phyloP scores from a whole-genome alignment of 2,888 invertebrate species.

The Itoplectis maculator region DNA sequence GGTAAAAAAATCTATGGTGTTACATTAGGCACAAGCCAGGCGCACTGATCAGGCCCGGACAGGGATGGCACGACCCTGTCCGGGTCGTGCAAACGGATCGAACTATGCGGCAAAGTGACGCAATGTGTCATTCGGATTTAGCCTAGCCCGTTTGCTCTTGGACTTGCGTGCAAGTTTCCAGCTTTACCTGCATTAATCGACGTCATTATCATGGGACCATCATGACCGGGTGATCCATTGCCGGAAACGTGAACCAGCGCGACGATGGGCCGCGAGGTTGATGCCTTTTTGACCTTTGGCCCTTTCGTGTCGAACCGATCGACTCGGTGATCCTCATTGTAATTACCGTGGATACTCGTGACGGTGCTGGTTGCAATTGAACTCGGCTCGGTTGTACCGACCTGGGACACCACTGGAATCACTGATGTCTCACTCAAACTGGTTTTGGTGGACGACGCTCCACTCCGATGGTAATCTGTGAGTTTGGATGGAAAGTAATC shows the following conservation, averaged over 20 bases:
- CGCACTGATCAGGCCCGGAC: too few species aligned
- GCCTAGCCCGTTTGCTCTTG: background rate
- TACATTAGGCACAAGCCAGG: too few species aligned
- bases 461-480: slow-evolving; percentile 37
- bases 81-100: too few species aligned
- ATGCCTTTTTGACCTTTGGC: slow-evolving; percentile 66
- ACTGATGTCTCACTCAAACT: slow-evolving; percentile 44
- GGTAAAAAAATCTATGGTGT: too few species aligned
- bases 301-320: slow-evolving; percentile 59
- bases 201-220: slow-evolving; percentile 67
- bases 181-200: slow-evolving; percentile 64
- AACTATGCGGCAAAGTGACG: background rate
- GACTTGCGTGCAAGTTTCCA: slow-evolving; percentile 3
- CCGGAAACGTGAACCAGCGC: slow-evolving; percentile 69
- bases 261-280: slow-evolving; percentile 66
- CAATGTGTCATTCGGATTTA: background rate
- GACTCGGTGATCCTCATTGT: slow-evolving; percentile 58
- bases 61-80: too few species aligned
- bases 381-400: slow-evolving; percentile 47
- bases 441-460: slow-evolving; percentile 26
- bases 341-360: slow-evolving; percentile 62
- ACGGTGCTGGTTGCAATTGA: slow-evolving; percentile 45
- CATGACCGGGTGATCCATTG: slow-evolving; percentile 65
- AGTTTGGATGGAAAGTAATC: background rate
- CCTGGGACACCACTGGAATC: slow-evolving; percentile 28